Conservation (phyloP, 2,888 invertebrate species). For the Caenorhabditis angaria region DNA sequence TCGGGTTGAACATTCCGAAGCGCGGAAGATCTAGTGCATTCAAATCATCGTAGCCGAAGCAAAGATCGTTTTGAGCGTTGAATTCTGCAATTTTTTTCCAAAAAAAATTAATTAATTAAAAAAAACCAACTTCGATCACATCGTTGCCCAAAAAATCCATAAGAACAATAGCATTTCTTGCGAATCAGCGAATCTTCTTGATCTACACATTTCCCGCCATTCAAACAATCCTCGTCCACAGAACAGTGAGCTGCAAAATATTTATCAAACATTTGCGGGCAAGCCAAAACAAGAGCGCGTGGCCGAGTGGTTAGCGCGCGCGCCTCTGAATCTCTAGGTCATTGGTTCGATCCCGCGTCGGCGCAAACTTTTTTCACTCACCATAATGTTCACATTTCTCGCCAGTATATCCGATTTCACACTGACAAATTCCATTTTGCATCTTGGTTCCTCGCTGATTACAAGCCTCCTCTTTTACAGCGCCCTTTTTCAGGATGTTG, state of each 20-base stretch:
- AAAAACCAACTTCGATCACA: slow-evolving; percentile 58
- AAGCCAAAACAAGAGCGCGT: background rate
- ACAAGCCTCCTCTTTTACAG: slow-evolving; percentile 4
- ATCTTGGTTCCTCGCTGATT: slow-evolving; percentile 78
- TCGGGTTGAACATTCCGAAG: slow-evolving; percentile 65
- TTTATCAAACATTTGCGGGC: background rate
- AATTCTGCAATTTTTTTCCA: slow-evolving; percentile 45
- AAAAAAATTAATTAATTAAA: background rate
- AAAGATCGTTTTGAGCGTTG: slow-evolving; percentile 44
- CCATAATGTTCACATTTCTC: slow-evolving; percentile 82
- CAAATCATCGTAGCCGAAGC: slow-evolving; percentile 50
- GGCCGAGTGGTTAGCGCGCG: too few species aligned
- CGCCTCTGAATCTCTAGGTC: too few species aligned
- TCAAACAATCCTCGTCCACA: slow-evolving; percentile 62
- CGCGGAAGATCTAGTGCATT: slow-evolving; percentile 34
- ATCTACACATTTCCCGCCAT: slow-evolving; percentile 63
- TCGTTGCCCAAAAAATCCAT: slow-evolving; percentile 65
- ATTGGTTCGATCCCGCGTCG: too few species aligned
- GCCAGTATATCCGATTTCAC: slow-evolving; percentile 80
- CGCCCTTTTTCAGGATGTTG: slow-evolving; percentile 42
- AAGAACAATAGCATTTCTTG: slow-evolving; percentile 64
- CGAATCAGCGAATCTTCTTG: slow-evolving; percentile 45
- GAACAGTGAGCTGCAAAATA: slow-evolving; percentile 57
- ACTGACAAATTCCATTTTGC: slow-evolving; percentile 64
- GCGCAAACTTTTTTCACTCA: too few species aligned